Evolutionary conservation across 1,140 invertebrate genomes (phyloP), one percentile per base, ranked within the genome.

Genomic region (Drosophila littoralis): DNA sequence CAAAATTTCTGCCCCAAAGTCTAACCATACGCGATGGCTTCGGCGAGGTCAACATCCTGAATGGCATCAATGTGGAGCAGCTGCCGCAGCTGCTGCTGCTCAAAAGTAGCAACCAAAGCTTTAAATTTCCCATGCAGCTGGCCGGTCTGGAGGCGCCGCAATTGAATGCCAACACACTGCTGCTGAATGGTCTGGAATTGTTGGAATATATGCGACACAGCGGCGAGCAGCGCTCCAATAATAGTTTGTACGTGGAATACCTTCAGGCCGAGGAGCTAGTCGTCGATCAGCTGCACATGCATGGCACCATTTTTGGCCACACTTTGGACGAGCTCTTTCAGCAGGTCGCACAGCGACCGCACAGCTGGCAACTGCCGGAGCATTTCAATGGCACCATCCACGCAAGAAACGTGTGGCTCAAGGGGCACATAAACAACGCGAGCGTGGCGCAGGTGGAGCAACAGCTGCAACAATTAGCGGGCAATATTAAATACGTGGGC

Each of bases 61-160:
- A 81, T 65, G 93, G 92, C 32, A 92, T 93, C 28, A 76, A 81
- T 38, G 88, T 93, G 61, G 67, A 86, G 42, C 59, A 85, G 7
- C 73, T 93, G 2, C 67, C 92, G 6, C 75, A 90, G 17, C 75
- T 77, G 35, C 43, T 92, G 13, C 65, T 93, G 7, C 84, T 77
- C n/a, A 90, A 84, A n/a, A 81, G 76, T 52, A 82, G 75, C n/a
- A 93, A 93, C 67, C 93, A 93, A 68, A 90, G 59, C 6, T 85
- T 93, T 6, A 13, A 7, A 6, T 67, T 57, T 22, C 69, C 90
- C 2, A 64, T 91, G 40, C 50, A 78, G n/a, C n/a, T 91, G 6
- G 67, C 65, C 5, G 42, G 60, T 0, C 2, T 89, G 28, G 40
- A 64, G 22, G 51, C 48, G 28, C 6, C 45, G 1, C 60, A 73